phyloP scores from a whole-genome alignment of 2,113 vertebrate species.

The Tichodroma muraria region DNA sequence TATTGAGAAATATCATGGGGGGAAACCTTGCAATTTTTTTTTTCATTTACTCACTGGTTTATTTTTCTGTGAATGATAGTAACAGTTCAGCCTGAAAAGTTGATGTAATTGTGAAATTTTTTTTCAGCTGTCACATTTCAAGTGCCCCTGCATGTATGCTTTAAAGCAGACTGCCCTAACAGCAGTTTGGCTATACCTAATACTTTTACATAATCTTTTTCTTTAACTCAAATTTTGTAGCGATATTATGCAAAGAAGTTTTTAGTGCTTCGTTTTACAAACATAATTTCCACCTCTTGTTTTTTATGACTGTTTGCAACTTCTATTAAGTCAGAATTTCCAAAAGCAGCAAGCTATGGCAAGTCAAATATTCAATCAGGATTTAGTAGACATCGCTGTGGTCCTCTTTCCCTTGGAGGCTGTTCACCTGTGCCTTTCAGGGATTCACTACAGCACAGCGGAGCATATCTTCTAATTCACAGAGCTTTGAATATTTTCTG shows the following conservation, averaged over 20 bases:
- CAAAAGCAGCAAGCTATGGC: not conserved
- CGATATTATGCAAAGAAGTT: not conserved
- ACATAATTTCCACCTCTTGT: not conserved
- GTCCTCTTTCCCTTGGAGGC: not conserved
- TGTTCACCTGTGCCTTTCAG: not conserved
- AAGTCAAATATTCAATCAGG: not conserved
- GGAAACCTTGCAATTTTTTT: not conserved
- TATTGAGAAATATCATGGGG: not conserved
- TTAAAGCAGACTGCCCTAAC: not conserved
- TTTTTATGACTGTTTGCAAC: not conserved
- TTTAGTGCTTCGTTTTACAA: not conserved
- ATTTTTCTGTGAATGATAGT: conserved; percentile 42
- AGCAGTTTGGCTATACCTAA: not conserved
- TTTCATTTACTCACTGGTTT: not conserved
- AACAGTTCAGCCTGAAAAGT: conserved; percentile 23
- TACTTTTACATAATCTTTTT: not conserved
- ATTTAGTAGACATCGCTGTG: fast-evolving
- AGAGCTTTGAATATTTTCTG: not conserved
- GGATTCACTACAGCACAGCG: not conserved
- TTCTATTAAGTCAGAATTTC: not conserved
- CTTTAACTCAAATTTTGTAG: not conserved
- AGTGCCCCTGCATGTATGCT: not conserved
- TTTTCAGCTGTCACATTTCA: not conserved
- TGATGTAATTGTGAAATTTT: conserved; percentile 32
- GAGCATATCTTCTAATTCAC: not conserved